These are phyloP conservation scores for Netelia fuscicornis DNA, from an alignment of 2,888 invertebrate genomes.

Conservation along the genomic window DNA sequence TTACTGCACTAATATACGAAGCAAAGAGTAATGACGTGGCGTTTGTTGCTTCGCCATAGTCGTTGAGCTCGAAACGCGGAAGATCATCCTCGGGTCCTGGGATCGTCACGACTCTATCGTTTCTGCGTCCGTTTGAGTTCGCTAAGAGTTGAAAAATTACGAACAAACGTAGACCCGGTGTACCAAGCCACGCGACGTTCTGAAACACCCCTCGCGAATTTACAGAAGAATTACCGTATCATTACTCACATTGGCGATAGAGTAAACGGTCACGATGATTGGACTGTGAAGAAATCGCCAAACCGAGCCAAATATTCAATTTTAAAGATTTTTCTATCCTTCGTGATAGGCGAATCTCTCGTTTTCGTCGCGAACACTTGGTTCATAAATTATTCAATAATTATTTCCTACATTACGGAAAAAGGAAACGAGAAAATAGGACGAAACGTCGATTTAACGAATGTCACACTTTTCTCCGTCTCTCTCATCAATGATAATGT, in stretches of 20 bases:
- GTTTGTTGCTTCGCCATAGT: constrained; percentile 18
- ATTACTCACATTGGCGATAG: constrained; percentile 18
- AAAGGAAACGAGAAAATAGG: too few species aligned
- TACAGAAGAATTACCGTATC: constrained; percentile 22
- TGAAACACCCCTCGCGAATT: constrained; percentile 41
- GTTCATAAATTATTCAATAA: too few species aligned
- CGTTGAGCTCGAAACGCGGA: constrained; percentile 63
- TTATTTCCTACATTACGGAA: too few species aligned
- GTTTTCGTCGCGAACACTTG: background rate
- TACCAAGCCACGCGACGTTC: constrained; percentile 40
- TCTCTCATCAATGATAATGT: background rate
- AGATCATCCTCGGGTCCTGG: constrained; percentile 66
- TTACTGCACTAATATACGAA: constrained; percentile 36
- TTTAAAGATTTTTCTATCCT: background rate
- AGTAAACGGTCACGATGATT: background rate
- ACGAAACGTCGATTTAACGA: too few species aligned
- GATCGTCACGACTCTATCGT: constrained; percentile 65
- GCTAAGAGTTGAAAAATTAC: constrained; percentile 49
- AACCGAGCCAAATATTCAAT: background rate
- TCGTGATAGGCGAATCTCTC: background rate
- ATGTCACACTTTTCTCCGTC: background rate
- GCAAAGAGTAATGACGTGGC: constrained; percentile 16
- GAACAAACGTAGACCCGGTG: constrained; percentile 24
- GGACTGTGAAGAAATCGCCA: background rate
- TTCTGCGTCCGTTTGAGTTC: constrained; percentile 45